phyloP scores from a whole-genome alignment of 2,888 invertebrate genomes.

The Nyleta sp. region DNA sequence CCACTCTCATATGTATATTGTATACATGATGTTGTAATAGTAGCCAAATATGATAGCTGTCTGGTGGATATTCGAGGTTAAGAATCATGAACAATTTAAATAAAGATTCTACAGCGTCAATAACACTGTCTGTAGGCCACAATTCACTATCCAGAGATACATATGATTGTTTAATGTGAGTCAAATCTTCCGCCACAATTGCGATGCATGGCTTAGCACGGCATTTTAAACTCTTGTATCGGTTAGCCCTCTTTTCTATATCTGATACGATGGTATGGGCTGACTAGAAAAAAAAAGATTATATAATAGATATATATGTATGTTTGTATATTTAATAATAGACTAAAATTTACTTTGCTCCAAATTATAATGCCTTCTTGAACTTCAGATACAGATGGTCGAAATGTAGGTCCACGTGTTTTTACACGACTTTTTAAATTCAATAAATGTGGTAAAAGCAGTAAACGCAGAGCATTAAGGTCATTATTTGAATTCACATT shows the following conservation, averaged over 20 bases:
- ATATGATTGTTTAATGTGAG: slow-evolving; percentile 22
- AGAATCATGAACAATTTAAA: slow-evolving; percentile 39
- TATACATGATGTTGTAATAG: slow-evolving; percentile 3
- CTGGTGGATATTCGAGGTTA: slow-evolving; percentile 37
- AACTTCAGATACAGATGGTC: slow-evolving; percentile 23
- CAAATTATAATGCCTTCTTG: slow-evolving; percentile 26
- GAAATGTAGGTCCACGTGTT: neutral
- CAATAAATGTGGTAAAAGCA: slow-evolving; percentile 31
- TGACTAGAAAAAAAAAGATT: slow-evolving; percentile 4
- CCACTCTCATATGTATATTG: slow-evolving; percentile 4
- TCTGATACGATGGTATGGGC: slow-evolving; percentile 21
- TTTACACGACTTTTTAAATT: slow-evolving; percentile 13
- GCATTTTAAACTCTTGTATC: slow-evolving; percentile 29
- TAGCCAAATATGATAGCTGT: slow-evolving; percentile 47
- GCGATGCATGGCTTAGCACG: slow-evolving; percentile 33
- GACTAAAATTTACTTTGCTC: slow-evolving; percentile 9
- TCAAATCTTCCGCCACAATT: slow-evolving; percentile 20
- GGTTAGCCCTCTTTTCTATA: slow-evolving; percentile 24
- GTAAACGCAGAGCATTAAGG: slow-evolving; percentile 15
- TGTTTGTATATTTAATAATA: neutral
- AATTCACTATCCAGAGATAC: slow-evolving; percentile 33
- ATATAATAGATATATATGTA: neutral
- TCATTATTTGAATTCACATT: slow-evolving; percentile 2
- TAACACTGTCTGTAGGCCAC: slow-evolving; percentile 16
- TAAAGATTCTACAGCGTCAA: slow-evolving; percentile 20